Conservation (phyloP, 1,140 invertebrate genomes). For the Trichogramma pretiosum region DNA sequence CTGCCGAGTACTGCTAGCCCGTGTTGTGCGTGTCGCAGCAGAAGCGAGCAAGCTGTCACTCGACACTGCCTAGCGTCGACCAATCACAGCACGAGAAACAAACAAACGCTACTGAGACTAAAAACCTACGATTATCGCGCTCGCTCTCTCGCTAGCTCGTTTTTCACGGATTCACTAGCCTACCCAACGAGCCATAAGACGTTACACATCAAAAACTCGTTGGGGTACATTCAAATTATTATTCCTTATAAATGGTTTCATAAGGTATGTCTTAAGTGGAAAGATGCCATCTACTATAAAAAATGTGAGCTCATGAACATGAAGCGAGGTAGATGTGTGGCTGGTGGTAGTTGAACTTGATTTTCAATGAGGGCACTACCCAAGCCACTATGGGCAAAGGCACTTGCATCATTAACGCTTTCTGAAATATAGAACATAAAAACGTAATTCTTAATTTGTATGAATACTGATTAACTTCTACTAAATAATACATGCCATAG, state of each 20-base stretch:
- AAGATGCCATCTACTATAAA: not conserved
- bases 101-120: no score
- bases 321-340: not conserved
- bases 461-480: not conserved
- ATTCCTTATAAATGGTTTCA: not conserved
- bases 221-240: not conserved
- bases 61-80: no score
- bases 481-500: constrained; percentile 21
- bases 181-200: no score
- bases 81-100: no score
- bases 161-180: no score
- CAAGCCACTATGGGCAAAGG: not conserved
- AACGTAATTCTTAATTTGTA: not conserved
- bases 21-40: no score
- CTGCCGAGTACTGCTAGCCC: no score
- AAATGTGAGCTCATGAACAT: not conserved
- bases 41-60: no score
- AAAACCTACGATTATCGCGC: no score
- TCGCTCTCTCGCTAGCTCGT: no score
- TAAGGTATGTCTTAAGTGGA: not conserved
- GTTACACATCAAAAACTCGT: not conserved
- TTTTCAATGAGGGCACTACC: not conserved
- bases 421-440: constrained; percentile 18
- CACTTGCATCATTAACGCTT: not conserved
- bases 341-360: not conserved